Evolutionary conservation across 1,140 invertebrate genomes (phyloP).

Genomic region (Pseudomyrmex sp.): DNA sequence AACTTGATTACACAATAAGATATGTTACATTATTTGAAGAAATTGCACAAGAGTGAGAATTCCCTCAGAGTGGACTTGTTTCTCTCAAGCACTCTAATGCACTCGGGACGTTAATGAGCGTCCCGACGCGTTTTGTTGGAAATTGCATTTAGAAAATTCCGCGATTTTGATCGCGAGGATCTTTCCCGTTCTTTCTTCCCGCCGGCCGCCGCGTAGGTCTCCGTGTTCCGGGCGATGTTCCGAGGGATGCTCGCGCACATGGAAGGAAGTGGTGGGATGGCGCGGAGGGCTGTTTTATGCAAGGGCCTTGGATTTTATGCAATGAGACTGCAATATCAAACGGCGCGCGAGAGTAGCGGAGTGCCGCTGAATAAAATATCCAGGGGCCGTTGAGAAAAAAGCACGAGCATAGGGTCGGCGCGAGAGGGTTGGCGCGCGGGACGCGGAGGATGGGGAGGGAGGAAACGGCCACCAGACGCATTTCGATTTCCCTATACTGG

Average conservation of each 20-base stretch:
- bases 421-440: neutral
- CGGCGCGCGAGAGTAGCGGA: constrained; percentile 56
- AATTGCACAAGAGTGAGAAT: neutral
- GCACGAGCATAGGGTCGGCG: neutral
- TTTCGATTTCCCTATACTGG: constrained; percentile 60
- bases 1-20: neutral
- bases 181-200: constrained; percentile 8
- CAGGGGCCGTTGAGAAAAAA: constrained; percentile 50
- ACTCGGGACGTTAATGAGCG: constrained; percentile 30
- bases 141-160: constrained; percentile 52
- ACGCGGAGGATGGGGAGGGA: neutral
- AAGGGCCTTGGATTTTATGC: constrained; percentile 72
- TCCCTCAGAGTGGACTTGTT: neutral
- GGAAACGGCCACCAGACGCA: constrained; percentile 37
- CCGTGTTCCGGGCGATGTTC: constrained; percentile 12
- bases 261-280: neutral
- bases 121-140: constrained; percentile 15
- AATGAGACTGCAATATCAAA: constrained; percentile 75
- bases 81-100: neutral
- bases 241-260: constrained; percentile 6
- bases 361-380: constrained; percentile 73
- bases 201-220: neutral
- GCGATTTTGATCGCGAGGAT: constrained; percentile 35
- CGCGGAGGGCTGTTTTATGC: constrained; percentile 68
- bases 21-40: neutral